Evolutionary conservation across 2,888 invertebrate species (phyloP).

Genomic region (Eulithis testata): DNA sequence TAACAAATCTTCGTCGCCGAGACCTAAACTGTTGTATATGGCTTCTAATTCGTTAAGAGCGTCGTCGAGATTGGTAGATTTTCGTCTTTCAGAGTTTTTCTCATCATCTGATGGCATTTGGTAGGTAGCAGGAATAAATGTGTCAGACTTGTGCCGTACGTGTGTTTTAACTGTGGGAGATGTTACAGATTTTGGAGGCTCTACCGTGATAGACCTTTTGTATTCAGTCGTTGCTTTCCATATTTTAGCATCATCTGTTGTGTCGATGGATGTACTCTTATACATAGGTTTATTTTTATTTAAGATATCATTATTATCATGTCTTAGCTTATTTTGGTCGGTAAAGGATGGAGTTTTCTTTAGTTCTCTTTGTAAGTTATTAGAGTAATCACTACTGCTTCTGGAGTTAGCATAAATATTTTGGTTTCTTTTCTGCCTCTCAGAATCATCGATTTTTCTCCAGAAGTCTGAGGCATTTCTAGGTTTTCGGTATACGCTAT

Average conservation of each 20-base stretch:
- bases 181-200: conserved; percentile 62
- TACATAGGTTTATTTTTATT: conserved; percentile 65
- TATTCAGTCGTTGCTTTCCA: conserved; percentile 82
- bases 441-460: conserved; percentile 85
- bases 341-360: conserved; percentile 54
- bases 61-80: conserved; percentile 93
- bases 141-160: conserved; percentile 77
- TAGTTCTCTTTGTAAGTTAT: conserved; percentile 54
- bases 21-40: conserved; percentile 94
- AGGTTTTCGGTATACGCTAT: conserved; percentile 66
- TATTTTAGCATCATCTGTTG: conserved; percentile 73
- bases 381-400: conserved; percentile 72
- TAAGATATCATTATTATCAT: conserved; percentile 58
- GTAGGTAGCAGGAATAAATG: conserved; percentile 64
- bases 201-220: conserved; percentile 71
- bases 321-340: conserved; percentile 56
- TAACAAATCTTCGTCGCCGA: conserved; percentile 92
- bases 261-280: conserved; percentile 63
- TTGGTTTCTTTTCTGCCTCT: conserved; percentile 70
- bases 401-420: conserved; percentile 64
- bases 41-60: conserved; percentile 95
- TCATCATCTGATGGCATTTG: conserved; percentile 79
- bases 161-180: conserved; percentile 75
- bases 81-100: conserved; percentile 81
- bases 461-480: conserved; percentile 86